Conservation (phyloP, 1,140 invertebrate species). For the Dryas iulia region DNA sequence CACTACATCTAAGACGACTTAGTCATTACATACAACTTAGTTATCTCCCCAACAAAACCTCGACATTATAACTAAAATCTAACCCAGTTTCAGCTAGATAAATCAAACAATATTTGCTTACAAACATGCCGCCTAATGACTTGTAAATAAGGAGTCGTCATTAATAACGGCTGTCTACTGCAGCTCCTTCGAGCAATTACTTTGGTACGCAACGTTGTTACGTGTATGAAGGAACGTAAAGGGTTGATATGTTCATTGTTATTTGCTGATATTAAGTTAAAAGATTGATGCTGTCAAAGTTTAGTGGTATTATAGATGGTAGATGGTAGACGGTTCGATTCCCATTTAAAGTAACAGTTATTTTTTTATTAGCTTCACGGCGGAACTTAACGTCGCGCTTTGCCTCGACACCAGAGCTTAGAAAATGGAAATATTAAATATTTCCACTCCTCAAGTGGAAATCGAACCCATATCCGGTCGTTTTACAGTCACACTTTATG, state of each 20-base stretch:
- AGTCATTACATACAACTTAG: neutral
- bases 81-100: conserved; percentile 16
- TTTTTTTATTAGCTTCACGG: too few species aligned
- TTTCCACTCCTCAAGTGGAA: too few species aligned
- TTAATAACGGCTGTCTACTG: conserved; percentile 33
- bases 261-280: neutral
- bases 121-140: conserved; percentile 28
- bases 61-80: neutral
- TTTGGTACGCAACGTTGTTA: conserved; percentile 1
- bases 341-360: too few species aligned
- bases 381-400: too few species aligned
- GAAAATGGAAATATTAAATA: too few species aligned
- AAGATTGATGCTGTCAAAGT: too few species aligned
- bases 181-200: conserved; percentile 33
- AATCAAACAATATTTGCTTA: conserved; percentile 35
- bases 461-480: too few species aligned
- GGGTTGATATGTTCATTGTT: neutral
- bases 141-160: conserved; percentile 34
- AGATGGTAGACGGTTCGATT: too few species aligned
- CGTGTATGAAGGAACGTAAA: neutral
- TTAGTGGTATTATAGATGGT: too few species aligned
- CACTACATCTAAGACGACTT: too few species aligned
- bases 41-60: neutral
- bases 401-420: too few species aligned
- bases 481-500: too few species aligned